Evolutionary conservation across 2,113 vertebrate species (phyloP).

Genomic region (Marcusenius ussheri): DNA sequence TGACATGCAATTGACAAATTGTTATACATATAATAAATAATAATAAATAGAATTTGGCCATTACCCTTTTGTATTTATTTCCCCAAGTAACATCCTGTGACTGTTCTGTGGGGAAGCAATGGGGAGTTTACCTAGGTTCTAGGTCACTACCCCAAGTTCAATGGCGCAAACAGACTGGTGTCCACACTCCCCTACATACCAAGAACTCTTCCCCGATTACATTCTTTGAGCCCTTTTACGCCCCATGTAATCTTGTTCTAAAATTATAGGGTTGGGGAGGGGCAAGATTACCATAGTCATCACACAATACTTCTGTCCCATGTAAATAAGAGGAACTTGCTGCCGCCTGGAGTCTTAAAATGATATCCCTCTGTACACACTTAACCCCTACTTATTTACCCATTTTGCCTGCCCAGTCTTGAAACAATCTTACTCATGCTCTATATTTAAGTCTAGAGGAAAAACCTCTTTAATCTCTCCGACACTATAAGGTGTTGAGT

Average conservation of each 20-base stretch:
- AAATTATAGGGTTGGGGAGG: neutral
- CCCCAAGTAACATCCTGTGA: neutral
- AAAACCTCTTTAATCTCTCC: neutral
- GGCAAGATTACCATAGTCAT: neutral
- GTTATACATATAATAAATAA: neutral
- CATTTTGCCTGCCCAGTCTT: neutral
- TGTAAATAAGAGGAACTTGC: neutral
- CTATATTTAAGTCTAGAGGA: neutral
- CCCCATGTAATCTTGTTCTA: neutral
- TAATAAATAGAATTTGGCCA: neutral
- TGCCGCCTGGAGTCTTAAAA: neutral
- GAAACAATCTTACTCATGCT: neutral
- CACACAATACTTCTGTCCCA: neutral
- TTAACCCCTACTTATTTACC: neutral
- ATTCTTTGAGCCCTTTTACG: neutral
- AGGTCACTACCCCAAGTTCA: neutral
- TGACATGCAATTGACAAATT: neutral
- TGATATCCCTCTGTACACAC: neutral
- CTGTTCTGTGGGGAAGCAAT: neutral
- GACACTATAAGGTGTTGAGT: neutral
- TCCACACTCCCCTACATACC: neutral
- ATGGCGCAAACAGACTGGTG: neutral
- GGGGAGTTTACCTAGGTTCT: neutral
- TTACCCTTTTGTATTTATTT: neutral
- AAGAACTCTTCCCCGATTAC: neutral